Base-by-base conservation (phyloP, 2,113 vertebrate species). In the Rana temporaria region DNA sequence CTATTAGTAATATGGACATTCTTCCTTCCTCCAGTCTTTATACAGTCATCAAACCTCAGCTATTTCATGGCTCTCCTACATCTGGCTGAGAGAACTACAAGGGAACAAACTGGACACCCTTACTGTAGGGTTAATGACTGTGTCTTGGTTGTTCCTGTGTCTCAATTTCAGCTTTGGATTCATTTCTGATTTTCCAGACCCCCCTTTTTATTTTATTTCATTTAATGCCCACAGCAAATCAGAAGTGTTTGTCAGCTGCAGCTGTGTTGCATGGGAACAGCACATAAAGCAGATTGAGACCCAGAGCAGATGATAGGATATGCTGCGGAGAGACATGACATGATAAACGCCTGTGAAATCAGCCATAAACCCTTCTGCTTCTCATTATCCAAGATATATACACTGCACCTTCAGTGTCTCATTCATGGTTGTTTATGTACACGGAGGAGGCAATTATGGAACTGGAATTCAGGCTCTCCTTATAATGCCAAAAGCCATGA, bases 191-290 rank as follows among this genome's bases (percentile, higher is more conserved):
- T 66, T 74, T 65, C 80, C 60, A 69, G 30, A 65, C 26, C 63
- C 62, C 12, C 26, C 42, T 11, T 48, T 48, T 48, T 30, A 59
- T 68, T 78, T 78, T 78, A 55, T 55, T 79, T 68, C 32, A 55
- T 53, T 79, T 66, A 65, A 73, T 57, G 48, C 70, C 60, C 60
- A 66, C 48, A 62, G 70, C 66, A n/a, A 74, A 75, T 82, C 80
- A 57, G 24, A 19, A 19, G 62, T 82, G 20, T 81, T 62, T 81
- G 80, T 75, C 70, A 66, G 26, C 60, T 67, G 70, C 80, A 82
- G 80, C 70, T 82, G 80, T 67, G 60, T 18, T 57, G 70, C 67
- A 72, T 82, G 80, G 80, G 80, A 82, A 82, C 70, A 22, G 57
- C 19, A 82, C 60, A 72, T 65, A 38, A 34, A 42, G 68, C 64